Conservation (phyloP, 1,140 invertebrate species). For the Dendroctonus ponderosae region DNA sequence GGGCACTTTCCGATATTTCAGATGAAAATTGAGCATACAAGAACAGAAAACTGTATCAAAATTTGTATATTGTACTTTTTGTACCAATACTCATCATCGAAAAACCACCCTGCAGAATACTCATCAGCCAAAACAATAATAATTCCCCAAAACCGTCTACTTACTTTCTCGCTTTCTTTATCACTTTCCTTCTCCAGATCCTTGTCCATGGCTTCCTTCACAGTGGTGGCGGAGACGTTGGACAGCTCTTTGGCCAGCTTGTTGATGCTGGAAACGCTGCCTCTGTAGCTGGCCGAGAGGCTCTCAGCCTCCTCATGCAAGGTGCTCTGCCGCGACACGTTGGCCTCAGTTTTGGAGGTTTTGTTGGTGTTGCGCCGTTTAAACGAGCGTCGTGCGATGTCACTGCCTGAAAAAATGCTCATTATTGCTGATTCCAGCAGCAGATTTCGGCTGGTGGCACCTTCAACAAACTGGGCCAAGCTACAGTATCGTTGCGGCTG, state of each 20-base stretch:
- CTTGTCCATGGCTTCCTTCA: constrained; percentile 35
- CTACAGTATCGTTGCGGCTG: constrained; percentile 64
- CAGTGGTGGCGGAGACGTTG: constrained; percentile 38
- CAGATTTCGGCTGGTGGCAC: constrained; percentile 47
- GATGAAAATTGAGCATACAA: no score
- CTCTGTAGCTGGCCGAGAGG: constrained; percentile 29
- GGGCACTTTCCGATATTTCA: no score
- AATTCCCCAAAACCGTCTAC: constrained; percentile 2
- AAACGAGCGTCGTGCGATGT: constrained; percentile 65
- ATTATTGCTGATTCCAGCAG: constrained; percentile 3
- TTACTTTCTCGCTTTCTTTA: constrained; percentile 29
- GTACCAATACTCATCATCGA: no score
- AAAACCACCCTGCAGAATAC: no score
- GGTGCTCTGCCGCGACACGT: constrained; percentile 44
- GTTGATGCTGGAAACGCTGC: constrained; percentile 41
- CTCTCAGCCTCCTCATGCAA: constrained; percentile 41
- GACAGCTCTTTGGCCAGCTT: constrained; percentile 46
- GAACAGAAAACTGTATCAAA: no score
- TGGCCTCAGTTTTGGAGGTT: constrained; percentile 46
- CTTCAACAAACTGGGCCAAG: constrained; percentile 74
- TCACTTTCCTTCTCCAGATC: constrained; percentile 30
- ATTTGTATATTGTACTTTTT: no score
- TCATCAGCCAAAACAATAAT: no score
- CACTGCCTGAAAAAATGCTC: constrained; percentile 5
- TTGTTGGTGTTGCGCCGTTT: constrained; percentile 50